Evolutionary conservation across 2,113 vertebrate species (phyloP), one percentile per base, ranked within the genome.

Genomic region (Mirza zaza): DNA sequence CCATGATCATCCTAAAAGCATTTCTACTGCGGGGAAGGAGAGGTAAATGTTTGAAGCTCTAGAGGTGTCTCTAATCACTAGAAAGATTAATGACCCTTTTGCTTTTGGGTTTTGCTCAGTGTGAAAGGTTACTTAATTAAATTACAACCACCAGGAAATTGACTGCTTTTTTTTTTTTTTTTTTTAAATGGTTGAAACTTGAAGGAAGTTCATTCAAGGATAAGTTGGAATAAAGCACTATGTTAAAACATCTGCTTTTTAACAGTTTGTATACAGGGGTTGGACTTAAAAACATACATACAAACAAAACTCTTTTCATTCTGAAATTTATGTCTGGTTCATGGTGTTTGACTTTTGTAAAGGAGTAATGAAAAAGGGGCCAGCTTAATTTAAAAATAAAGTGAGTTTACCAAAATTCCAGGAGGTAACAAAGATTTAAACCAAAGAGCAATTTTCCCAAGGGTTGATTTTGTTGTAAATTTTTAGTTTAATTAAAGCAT

Each of bases 21-120:
- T 99, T 99, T 99, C 99, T 99, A 99, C 99, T 99, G 98, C 99
- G 98, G 99, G 99, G 99, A 99, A 99, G 99, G 99, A 99, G 99
- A 99, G 99, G 99, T 99, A 99, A 99, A 99, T 99, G 98, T 99
- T 99, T 95, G 97, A 98, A 97, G 97, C 98, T 96, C 97, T 98
- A 98, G 98, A 98, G 98, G 98, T 98, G 82, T 98, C 97, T 98
- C 97, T 98, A 95, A 98, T 98, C 96, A 17, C 97, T 98, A 93
- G 98, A 98, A 98, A 98, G 98, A 98, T 98, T 94, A 85, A 98
- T 97, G 97, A 98, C 97, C 96, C 91, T 94, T 97, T 94, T 95
- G 96, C 97, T 95, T 98, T 98, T 95, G 87, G 97, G 97, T 97
- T 97, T 98, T 98, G 96, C 97, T 98, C 84, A 15, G 81, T 98